A percentile compares a stretch with the other conserved stretches of the same genome.
phyloP scores from a whole-genome alignment of 2,888 invertebrate species.

The Syrphus vitripennis region DNA sequence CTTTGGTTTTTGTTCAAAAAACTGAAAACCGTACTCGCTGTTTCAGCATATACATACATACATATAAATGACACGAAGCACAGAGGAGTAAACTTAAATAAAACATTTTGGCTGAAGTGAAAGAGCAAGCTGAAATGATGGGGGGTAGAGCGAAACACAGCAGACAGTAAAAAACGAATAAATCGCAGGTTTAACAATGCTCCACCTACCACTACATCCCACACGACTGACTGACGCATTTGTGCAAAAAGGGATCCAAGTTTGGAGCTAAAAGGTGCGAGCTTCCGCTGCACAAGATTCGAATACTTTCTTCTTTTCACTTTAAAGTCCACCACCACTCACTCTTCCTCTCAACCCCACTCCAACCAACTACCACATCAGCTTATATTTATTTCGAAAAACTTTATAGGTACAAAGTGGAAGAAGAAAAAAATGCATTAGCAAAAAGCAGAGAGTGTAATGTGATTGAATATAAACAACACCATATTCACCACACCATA shows the following conservation, averaged over 20 bases:
- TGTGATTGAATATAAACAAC: slow-evolving; percentile 64
- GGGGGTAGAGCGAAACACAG: not conserved
- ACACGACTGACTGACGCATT: slow-evolving; percentile 42
- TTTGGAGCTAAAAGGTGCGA: slow-evolving; percentile 20
- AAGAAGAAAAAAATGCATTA: slow-evolving; percentile 37
- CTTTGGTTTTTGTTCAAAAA: slow-evolving; percentile 43
- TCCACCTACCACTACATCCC: slow-evolving; percentile 51
- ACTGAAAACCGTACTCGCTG: slow-evolving; percentile 19
- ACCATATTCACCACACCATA: slow-evolving; percentile 32
- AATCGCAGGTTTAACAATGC: slow-evolving; percentile 67
- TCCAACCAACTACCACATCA: not conserved
- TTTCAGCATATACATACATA: not conserved
- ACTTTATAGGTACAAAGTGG: slow-evolving; percentile 41
- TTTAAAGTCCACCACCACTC: too few relatives aligned
- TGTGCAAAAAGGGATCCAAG: slow-evolving; percentile 25
- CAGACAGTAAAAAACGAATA: slow-evolving; percentile 57
- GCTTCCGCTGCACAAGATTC: slow-evolving; percentile 25
- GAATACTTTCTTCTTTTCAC: not conserved
- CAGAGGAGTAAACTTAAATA: slow-evolving; percentile 49
- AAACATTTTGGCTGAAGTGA: slow-evolving; percentile 13
- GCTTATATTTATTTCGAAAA: not conserved
- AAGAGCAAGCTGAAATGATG: not conserved
- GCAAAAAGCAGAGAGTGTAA: slow-evolving; percentile 29
- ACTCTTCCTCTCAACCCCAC: not conserved
- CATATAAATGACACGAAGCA: not conserved